Base-by-base conservation (phyloP, 2,113 vertebrate genomes). In the Sphaerodactylus townsendi region DNA sequence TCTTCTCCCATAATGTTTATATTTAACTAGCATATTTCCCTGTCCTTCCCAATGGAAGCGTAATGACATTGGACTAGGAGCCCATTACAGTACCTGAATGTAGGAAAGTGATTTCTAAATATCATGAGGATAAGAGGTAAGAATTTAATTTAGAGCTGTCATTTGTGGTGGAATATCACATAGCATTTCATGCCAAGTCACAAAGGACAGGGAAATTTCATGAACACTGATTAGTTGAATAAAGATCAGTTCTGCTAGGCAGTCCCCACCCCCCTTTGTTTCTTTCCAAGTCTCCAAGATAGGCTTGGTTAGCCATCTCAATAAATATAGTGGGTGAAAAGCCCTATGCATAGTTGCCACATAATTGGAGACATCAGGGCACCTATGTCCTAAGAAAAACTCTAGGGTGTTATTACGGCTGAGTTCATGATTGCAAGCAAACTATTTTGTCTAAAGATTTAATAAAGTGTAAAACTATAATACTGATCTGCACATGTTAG, bases 401-500 rank as follows among this genome's bases (percentile, higher is more conserved):
- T 59, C 62, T 33, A 6, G 37, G 30, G 11, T 65, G 19, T 73
- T 73, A 37, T 30, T 46, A n/a, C 33, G 88, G 73, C 44, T 79
- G 87, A 91, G 87, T 80, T 86, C 78, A 80, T 33, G 50, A 8
- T 8, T 85, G n/a, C 56, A 23, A 17, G 35, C 33, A 41, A 74
- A 37, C 19, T 84, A 10, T 83, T 92, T 87, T 8, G 33, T 17
- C 72, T 89, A 69, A 87, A 56, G 71, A 83, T 91, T 80, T 74
- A 35, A 72, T 80, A 82, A 81, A 59, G 66, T 78, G 44, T 87
- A 82, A 73, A 82, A 48, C 35, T 82, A 81, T 71, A 85, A 84
- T 89, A 90, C 86, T 90, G 87, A 92, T 91, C 79, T 76, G 81
- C 80, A 30, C 62, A 37, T 72, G 66, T 85, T 85, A 86, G n/a